These are phyloP conservation scores for Diplodus puntazzo DNA, from an alignment of 2,797 vertebrate genomes.

Conservation along the genomic window DNA sequence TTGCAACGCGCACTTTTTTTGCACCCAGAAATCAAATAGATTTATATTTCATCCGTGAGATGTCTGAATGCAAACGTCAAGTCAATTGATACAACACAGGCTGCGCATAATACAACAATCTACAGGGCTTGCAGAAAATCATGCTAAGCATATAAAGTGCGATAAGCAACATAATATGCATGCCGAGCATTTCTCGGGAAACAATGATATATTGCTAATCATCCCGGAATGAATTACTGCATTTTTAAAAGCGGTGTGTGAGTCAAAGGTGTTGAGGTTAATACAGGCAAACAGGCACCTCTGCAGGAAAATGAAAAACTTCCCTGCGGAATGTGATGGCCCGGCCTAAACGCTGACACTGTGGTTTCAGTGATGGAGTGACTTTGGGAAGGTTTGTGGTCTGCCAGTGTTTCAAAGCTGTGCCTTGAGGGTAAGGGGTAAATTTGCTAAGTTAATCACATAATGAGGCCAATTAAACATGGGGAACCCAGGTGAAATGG, in stretches of 20 bases:
- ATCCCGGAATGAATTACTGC: slow-evolving; percentile 57
- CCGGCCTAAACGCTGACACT: slow-evolving; percentile 70
- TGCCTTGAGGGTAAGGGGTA: slow-evolving; percentile 85
- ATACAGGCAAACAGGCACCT: slow-evolving; percentile 63
- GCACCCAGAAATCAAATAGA: slow-evolving; percentile 47
- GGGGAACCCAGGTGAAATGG: slow-evolving; percentile 82
- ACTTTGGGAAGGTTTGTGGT: slow-evolving; percentile 80
- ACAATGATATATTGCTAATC: slow-evolving; percentile 73
- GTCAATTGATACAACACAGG: slow-evolving; percentile 29
- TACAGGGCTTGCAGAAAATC: slow-evolving; percentile 62
- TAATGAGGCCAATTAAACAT: slow-evolving; percentile 89
- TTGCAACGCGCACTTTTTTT: slow-evolving; percentile 28
- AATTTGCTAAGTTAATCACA: slow-evolving; percentile 89
- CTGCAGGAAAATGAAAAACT: slow-evolving; percentile 72
- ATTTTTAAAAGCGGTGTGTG: slow-evolving; percentile 46
- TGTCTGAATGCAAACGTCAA: slow-evolving; percentile 47
- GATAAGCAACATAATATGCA: slow-evolving; percentile 67
- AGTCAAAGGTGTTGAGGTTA: slow-evolving; percentile 71
- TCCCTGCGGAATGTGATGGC: slow-evolving; percentile 68
- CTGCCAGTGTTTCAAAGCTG: slow-evolving; percentile 73
- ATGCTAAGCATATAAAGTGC: slow-evolving; percentile 48
- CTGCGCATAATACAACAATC: slow-evolving; percentile 48
- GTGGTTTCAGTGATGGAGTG: slow-evolving; percentile 80
- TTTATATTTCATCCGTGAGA: slow-evolving; percentile 46
- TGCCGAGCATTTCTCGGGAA: slow-evolving; percentile 65